Conservation (phyloP, 2,888 invertebrate species). For the Phragmatobia fuliginosa region DNA sequence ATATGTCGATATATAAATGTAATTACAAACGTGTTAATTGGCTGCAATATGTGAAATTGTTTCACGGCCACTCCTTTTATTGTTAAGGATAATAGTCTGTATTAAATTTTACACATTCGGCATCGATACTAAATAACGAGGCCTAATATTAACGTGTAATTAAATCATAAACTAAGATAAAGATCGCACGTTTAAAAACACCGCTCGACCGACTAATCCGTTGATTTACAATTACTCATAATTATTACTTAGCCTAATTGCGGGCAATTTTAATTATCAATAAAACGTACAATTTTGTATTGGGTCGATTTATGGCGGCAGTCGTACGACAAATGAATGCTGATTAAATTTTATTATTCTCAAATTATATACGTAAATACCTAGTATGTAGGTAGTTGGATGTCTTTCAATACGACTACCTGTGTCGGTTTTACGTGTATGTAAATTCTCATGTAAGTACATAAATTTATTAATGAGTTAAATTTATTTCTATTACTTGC, state of each 20-base stretch:
- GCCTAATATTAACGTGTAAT: slow-evolving; percentile 74
- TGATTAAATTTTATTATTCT: slow-evolving; percentile 66
- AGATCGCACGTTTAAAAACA: slow-evolving; percentile 69
- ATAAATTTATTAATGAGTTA: not conserved
- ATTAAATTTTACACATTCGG: slow-evolving; percentile 71
- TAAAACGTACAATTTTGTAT: slow-evolving; percentile 62
- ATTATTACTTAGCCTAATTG: slow-evolving; percentile 80
- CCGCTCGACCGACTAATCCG: slow-evolving; percentile 75
- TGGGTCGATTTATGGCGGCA: slow-evolving; percentile 66
- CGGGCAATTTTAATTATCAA: slow-evolving; percentile 83
- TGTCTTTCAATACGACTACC: slow-evolving; percentile 8
- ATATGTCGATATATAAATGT: slow-evolving; percentile 43
- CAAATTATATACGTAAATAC: slow-evolving; percentile 58
- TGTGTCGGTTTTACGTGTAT: slow-evolving; percentile 9
- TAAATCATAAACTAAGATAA: slow-evolving; percentile 84
- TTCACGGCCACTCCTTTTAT: slow-evolving; percentile 64
- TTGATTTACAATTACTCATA: slow-evolving; percentile 82
- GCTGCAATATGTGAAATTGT: slow-evolving; percentile 45
- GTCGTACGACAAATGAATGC: slow-evolving; percentile 62
- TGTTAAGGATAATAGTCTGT: slow-evolving; percentile 61
- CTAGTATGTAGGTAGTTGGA: slow-evolving; percentile 18
- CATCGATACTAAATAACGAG: slow-evolving; percentile 69
- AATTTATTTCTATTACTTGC: not conserved
- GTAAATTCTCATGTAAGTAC: not conserved
- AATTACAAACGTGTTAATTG: slow-evolving; percentile 50